These are phyloP conservation scores for Pseudopodoces humilis DNA, from an alignment of 2,113 vertebrate genomes.

Conservation along the genomic window DNA sequence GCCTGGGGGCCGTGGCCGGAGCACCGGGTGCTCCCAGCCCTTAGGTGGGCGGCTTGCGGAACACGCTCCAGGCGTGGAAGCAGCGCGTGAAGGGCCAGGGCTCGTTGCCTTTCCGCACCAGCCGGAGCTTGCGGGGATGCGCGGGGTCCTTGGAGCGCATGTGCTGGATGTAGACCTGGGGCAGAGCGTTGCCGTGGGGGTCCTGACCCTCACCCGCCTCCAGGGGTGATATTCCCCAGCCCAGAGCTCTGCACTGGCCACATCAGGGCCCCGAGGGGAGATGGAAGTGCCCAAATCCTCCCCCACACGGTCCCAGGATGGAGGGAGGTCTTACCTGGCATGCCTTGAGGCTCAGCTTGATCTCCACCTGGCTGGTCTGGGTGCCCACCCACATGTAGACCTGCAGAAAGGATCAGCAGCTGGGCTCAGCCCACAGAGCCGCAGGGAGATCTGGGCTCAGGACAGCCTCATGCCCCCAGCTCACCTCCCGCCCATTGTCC, in stretches of 20 bases:
- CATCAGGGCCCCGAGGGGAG: fast-evolving
- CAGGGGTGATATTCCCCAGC: not conserved
- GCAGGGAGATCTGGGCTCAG: fast-evolving
- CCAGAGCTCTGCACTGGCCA: not conserved
- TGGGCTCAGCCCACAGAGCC: not conserved
- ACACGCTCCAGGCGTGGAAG: constrained; percentile 94
- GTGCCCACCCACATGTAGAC: constrained; percentile 99
- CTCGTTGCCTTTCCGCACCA: constrained; percentile 96
- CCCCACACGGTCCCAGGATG: fast-evolving
- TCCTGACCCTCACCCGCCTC: fast-evolving
- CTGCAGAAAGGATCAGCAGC: constrained; percentile 58
- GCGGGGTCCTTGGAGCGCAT: constrained; percentile 87
- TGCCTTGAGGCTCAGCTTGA: constrained; percentile 95
- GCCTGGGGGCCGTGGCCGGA: not conserved
- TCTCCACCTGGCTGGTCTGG: constrained; percentile 98
- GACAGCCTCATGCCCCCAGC: not conserved
- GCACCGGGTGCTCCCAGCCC: fast-evolving
- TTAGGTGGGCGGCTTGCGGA: constrained; percentile 84
- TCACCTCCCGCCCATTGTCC: constrained; percentile 94
- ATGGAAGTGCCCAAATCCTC: not conserved
- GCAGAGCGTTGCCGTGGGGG: fast-evolving
- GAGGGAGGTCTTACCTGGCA: constrained; percentile 83
- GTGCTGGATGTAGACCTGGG: constrained; percentile 97
- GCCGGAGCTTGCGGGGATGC: constrained; percentile 87
- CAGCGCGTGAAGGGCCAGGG: constrained; percentile 92